Conservation (phyloP, 2,888 invertebrate genomes). For the Xanthostigma xanthostigma region DNA sequence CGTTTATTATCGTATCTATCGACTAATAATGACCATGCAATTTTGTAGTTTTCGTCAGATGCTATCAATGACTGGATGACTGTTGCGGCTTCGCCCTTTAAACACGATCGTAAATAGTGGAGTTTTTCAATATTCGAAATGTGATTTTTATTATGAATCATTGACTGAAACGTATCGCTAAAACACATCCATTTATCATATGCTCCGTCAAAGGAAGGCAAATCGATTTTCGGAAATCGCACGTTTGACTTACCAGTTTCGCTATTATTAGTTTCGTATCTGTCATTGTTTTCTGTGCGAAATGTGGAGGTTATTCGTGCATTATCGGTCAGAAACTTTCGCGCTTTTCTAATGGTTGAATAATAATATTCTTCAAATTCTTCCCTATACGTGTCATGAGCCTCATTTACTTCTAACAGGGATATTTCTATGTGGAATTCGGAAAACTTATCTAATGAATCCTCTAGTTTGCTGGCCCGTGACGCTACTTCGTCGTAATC, state of each 20-base stretch:
- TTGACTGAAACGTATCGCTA: too few relatives aligned
- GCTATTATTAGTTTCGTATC: too few relatives aligned
- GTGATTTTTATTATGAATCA: too few relatives aligned
- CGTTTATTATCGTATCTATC: conserved; percentile 7
- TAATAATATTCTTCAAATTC: too few relatives aligned
- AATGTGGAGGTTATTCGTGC: not conserved
- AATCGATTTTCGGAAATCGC: too few relatives aligned
- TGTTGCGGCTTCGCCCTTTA: not conserved
- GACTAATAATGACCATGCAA: conserved; percentile 7
- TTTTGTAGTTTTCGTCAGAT: conserved; percentile 5
- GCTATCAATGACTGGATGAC: conserved; percentile 5
- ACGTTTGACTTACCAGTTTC: too few relatives aligned
- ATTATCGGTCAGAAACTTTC: not conserved
- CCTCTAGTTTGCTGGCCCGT: not conserved
- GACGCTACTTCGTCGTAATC: not conserved
- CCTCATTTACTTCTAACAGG: not conserved
- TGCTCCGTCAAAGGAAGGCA: not conserved
- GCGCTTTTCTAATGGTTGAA: not conserved
- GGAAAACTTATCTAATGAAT: not conserved
- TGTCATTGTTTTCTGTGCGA: too few relatives aligned
- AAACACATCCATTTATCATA: too few relatives aligned
- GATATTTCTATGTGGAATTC: not conserved
- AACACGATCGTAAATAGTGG: conserved; percentile 5
- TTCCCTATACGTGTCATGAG: too few relatives aligned
- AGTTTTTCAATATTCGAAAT: not conserved